A percentile compares a stretch with the other conserved stretches of the same genome.
These are phyloP conservation scores for Magallana angulata DNA, from an alignment of 1,140 invertebrate genomes.

Conservation along the genomic window DNA sequence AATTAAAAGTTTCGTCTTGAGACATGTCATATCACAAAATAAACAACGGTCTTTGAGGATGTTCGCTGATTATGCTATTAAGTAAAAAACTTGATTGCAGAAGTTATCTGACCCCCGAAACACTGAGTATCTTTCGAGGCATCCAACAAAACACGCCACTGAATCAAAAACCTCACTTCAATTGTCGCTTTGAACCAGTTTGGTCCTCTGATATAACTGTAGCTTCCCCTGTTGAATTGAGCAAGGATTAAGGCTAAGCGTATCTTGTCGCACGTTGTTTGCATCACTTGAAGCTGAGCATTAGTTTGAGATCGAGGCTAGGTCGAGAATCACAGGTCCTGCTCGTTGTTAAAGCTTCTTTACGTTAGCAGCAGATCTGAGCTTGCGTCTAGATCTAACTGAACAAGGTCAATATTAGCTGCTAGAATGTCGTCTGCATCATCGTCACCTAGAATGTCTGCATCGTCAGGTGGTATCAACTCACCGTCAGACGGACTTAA, in stretches of 20 bases:
- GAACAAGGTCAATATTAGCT: constrained; percentile 46
- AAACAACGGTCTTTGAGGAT: constrained; percentile 10
- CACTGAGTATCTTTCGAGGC: constrained; percentile 16
- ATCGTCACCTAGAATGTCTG: constrained; percentile 46
- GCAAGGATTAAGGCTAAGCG: neutral
- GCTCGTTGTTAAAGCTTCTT: neutral
- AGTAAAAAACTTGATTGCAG: neutral
- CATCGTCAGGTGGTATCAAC: neutral
- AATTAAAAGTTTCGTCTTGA: constrained; percentile 20
- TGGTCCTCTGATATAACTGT: neutral
- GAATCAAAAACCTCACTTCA: neutral
- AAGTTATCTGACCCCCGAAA: neutral
- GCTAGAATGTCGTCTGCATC: constrained; percentile 39
- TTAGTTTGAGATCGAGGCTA: constrained; percentile 7
- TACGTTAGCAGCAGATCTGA: constrained; percentile 32
- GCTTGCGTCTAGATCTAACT: constrained; percentile 45
- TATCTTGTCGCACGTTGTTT: neutral
- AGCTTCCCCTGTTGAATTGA: neutral
- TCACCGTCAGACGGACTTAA: constrained; percentile 55
- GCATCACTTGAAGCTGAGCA: neutral
- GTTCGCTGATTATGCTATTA: neutral
- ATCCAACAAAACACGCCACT: neutral
- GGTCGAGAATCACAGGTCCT: constrained; percentile 7
- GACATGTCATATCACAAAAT: constrained; percentile 31
- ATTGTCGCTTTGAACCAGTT: neutral